phyloP scores from a whole-genome alignment of 1,140 invertebrate species.

The Rhagoletis pomonella region DNA sequence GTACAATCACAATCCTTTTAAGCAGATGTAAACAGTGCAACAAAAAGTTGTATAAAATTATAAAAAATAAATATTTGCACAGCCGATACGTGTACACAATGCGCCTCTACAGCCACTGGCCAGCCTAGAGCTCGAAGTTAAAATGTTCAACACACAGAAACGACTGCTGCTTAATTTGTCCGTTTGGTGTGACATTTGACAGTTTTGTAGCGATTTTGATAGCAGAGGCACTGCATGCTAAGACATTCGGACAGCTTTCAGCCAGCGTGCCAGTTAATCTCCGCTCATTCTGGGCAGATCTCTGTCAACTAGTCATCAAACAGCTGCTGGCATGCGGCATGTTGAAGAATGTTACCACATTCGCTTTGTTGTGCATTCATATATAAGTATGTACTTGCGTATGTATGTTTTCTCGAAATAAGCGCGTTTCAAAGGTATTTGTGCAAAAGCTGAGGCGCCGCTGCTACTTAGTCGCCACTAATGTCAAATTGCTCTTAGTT shows the following conservation, averaged over 20 bases:
- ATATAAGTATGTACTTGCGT: not conserved
- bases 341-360: slow-evolving; percentile 20
- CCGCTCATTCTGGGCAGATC: not conserved
- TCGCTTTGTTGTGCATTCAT: not conserved
- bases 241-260: not conserved
- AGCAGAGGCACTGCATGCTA: not conserved
- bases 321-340: not conserved
- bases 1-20: too few relatives aligned
- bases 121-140: not conserved
- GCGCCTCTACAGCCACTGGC: not conserved
- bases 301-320: slow-evolving; percentile 29
- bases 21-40: too few relatives aligned
- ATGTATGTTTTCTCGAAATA: too few relatives aligned
- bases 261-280: not conserved
- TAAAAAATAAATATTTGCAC: slow-evolving; percentile 71
- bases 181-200: slow-evolving; percentile 32
- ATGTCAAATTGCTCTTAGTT: too few relatives aligned
- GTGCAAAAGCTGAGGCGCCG: too few relatives aligned
- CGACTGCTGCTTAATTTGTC: not conserved
- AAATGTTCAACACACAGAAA: not conserved
- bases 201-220: slow-evolving; percentile 23
- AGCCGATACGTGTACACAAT: not conserved
- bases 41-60: too few relatives aligned
- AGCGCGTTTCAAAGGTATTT: too few relatives aligned
- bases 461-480: too few relatives aligned